Conservation (phyloP, 2,888 invertebrate genomes). For the Plebejus argus region DNA sequence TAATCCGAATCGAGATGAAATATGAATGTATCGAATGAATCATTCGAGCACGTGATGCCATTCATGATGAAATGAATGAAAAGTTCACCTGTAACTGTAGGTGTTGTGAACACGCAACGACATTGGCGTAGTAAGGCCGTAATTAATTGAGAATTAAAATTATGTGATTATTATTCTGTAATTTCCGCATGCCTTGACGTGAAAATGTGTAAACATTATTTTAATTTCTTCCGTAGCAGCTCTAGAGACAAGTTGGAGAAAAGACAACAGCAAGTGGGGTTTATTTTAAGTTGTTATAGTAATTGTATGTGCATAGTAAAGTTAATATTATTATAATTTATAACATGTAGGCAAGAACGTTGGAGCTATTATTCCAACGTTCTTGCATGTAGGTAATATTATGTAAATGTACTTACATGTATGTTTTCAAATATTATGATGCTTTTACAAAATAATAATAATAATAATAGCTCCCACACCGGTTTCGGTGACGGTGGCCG, state of each 20-base stretch:
- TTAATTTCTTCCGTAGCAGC: background rate
- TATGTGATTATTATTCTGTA: background rate
- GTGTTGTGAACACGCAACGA: conserved; percentile 18
- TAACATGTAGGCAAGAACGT: too few relatives aligned
- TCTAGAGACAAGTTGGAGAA: background rate
- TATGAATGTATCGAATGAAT: conserved; percentile 6
- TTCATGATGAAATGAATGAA: conserved; percentile 30
- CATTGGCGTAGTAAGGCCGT: conserved; percentile 20
- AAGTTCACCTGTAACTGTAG: conserved; percentile 15
- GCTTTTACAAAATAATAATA: too few relatives aligned
- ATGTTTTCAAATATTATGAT: too few relatives aligned
- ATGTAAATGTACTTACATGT: too few relatives aligned
- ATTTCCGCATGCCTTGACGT: background rate
- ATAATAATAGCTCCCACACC: too few relatives aligned
- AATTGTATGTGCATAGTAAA: too few relatives aligned
- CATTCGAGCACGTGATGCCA: conserved; percentile 24
- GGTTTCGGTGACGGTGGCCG: too few relatives aligned
- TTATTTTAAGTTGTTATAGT: too few relatives aligned
- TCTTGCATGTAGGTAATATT: too few relatives aligned
- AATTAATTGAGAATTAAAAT: background rate
- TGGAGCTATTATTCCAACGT: too few relatives aligned
- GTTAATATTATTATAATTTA: too few relatives aligned
- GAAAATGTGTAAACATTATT: background rate
- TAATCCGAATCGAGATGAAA: background rate
- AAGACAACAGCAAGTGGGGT: background rate